Base-by-base conservation (phyloP, 2,797 vertebrate genomes). In the Zalophus californianus region DNA sequence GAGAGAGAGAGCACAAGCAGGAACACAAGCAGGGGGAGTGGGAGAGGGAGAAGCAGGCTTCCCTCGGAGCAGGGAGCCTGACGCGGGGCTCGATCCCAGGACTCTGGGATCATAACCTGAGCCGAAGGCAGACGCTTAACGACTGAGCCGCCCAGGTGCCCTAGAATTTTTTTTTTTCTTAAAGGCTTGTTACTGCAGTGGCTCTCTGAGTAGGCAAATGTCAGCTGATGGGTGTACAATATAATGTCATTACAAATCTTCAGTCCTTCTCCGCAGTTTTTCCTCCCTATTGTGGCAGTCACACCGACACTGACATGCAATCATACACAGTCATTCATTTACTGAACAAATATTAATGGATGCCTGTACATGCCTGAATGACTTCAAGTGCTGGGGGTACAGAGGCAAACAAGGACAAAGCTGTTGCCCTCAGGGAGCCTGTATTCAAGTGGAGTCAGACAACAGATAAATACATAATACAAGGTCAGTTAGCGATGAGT, bases 321-420 rank as follows among this genome's bases (percentile, higher is more conserved):
- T 68, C 60, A 79, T 48, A 2, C 1, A 11, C 3, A 15, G 52
- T 48, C 16, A 18, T 48, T 79, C 18, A n/a, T 32, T 79, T 23
- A 77, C 8, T 70, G 21, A 90, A 54, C 38, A 52, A 44, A 85
- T 60, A 60, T 23, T 83, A 82, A 92, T 13, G 32, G 92, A 87
- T 77, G 29, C 20, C 25, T 58, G 18, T 56, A 32, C 72, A 4
- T 35, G 41, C 60, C 87, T 82, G 83, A 58, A 41, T 1, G 2
- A 16, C 77, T 90, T 92, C 75, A 66, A 79, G 62, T 73, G 27
- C 93, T 75, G 23, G 27, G 82, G n/a, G 77, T 21, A 86, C 10
- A 82, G n/a, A 80, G 18, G 91, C 75, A 91, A 86, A 95, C 27
- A 95, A 50, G 8, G 78, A 91, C 21, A 80, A 56, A 80, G 32